These are phyloP conservation scores for Spilarctia lutea DNA, from an alignment of 2,888 invertebrate genomes.

Conservation along the genomic window DNA sequence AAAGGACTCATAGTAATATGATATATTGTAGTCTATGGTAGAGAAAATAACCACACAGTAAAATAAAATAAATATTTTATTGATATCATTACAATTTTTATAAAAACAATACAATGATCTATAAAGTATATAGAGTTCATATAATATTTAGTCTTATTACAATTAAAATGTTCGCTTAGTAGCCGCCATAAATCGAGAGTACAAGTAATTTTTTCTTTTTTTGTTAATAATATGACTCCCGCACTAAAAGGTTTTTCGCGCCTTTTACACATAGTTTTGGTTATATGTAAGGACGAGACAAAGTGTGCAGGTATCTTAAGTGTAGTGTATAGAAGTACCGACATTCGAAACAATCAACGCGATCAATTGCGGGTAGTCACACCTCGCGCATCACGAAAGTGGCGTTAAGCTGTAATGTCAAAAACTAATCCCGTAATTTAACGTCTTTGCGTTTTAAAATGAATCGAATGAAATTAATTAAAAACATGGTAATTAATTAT, in stretches of 20 bases:
- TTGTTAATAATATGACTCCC: neutral
- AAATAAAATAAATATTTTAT: slow-evolving; percentile 50
- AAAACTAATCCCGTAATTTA: neutral
- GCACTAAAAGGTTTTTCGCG: neutral
- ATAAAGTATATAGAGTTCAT: slow-evolving; percentile 7
- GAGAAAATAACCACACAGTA: slow-evolving; percentile 20
- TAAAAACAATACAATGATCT: slow-evolving; percentile 36
- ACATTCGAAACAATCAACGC: no score
- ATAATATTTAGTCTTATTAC: slow-evolving; percentile 7
- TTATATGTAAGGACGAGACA: no score
- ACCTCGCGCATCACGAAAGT: no score
- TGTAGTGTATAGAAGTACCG: no score
- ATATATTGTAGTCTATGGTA: neutral
- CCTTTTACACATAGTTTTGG: no score
- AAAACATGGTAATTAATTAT: neutral
- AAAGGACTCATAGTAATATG: neutral
- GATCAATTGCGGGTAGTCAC: no score
- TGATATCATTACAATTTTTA: slow-evolving; percentile 31
- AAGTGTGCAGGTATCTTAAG: no score
- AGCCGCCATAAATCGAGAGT: neutral
- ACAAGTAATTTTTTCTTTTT: neutral
- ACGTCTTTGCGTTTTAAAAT: neutral
- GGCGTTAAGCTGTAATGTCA: neutral
- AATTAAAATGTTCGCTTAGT: slow-evolving; percentile 9
- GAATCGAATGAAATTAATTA: neutral